phyloP scores from a whole-genome alignment of 2,888 invertebrate genomes.

The Erebia palarica region DNA sequence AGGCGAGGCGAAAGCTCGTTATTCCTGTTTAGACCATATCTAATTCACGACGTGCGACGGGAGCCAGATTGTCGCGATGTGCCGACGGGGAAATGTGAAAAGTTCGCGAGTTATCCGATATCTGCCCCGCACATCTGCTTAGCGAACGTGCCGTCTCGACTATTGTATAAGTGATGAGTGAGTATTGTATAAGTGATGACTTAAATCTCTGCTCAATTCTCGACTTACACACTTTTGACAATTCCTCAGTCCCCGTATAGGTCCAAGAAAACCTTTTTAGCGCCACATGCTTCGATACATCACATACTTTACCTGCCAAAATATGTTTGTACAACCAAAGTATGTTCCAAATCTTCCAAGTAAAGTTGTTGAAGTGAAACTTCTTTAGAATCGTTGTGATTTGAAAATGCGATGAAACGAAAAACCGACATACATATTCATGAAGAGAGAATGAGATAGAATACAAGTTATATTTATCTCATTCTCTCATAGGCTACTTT shows the following conservation, averaged over 20 bases:
- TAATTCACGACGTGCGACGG: constrained; percentile 63
- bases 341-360: too few relatives aligned
- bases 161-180: constrained; percentile 57
- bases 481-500: too few relatives aligned
- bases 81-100: constrained; percentile 72
- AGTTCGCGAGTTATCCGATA: constrained; percentile 73
- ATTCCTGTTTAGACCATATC: constrained; percentile 57
- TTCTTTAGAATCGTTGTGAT: too few relatives aligned
- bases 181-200: constrained; percentile 42
- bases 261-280: neutral
- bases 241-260: neutral
- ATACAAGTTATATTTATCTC: too few relatives aligned
- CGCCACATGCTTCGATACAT: neutral
- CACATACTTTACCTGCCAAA: too few relatives aligned
- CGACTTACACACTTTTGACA: constrained; percentile 16
- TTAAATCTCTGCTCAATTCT: constrained; percentile 26
- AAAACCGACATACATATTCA: too few relatives aligned
- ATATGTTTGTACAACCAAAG: too few relatives aligned
- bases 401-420: too few relatives aligned
- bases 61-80: constrained; percentile 44
- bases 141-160: constrained; percentile 66
- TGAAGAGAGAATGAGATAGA: too few relatives aligned
- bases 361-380: too few relatives aligned
- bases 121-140: constrained; percentile 72
- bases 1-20: constrained; percentile 50